A percentile compares a stretch with the other conserved stretches of the same genome.
Evolutionary conservation across 53 echinoderm and acorn worm genomes (phyloP).

Genomic region (Antedon mediterranea): DNA sequence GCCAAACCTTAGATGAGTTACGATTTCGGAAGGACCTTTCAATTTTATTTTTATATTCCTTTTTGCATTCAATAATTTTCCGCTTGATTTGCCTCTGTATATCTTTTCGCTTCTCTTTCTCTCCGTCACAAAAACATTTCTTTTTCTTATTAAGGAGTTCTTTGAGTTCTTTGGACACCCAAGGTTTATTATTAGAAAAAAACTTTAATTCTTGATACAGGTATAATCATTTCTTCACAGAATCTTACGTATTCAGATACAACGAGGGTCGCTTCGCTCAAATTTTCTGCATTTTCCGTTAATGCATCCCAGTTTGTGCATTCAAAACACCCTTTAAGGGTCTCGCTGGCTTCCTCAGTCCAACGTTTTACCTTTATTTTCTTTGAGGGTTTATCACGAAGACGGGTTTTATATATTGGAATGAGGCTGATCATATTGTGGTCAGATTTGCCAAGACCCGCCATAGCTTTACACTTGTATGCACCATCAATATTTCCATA

Average conservation of each 20-base stretch:
- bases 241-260: slow-evolving; percentile 11
- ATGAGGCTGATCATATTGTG: slow-evolving; percentile 15
- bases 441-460: slow-evolving; percentile 5
- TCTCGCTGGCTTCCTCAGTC: slow-evolving; percentile 7
- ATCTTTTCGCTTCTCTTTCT: too few species aligned
- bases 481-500: slow-evolving; percentile 4
- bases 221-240: slow-evolving; percentile 13
- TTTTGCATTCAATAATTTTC: neutral
- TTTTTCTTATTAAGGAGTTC: neutral
- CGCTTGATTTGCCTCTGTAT: neutral
- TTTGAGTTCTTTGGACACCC: neutral
- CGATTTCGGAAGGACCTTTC: neutral
- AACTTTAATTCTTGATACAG: neutral
- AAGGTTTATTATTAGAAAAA: slow-evolving; percentile 1
- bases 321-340: slow-evolving; percentile 6
- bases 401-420: neutral
- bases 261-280: neutral
- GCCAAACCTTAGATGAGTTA: neutral
- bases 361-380: slow-evolving; percentile 4
- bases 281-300: neutral
- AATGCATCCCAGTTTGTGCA: slow-evolving; percentile 17
- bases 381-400: neutral
- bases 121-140: neutral
- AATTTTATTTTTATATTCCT: neutral
- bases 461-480: slow-evolving; percentile 1